Conservation (phyloP, 2,797 vertebrate genomes). For the Melanotaenia pygmaea region DNA sequence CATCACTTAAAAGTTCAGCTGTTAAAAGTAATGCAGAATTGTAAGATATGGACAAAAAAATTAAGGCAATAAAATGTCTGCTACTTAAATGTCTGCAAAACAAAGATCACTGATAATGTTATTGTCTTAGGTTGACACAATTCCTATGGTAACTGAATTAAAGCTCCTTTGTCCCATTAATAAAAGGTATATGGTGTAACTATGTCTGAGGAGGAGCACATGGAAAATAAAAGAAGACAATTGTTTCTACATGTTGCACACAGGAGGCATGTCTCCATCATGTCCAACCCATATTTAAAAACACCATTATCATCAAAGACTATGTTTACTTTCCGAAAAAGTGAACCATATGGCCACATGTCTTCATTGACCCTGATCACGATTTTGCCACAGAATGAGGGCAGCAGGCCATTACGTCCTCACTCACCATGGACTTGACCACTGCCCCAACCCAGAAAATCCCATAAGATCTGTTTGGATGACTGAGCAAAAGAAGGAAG, state of each 20-base stretch:
- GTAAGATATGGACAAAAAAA: slow-evolving; percentile 61
- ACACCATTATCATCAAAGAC: slow-evolving; percentile 48
- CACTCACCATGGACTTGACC: slow-evolving; percentile 56
- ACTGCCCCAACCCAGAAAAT: slow-evolving; percentile 51
- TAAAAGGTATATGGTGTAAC: neutral
- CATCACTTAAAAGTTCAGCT: slow-evolving; percentile 72
- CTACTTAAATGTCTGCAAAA: slow-evolving; percentile 43
- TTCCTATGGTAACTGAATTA: slow-evolving; percentile 2
- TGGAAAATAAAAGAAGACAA: slow-evolving; percentile 2
- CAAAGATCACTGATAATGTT: slow-evolving; percentile 21
- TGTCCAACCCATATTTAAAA: slow-evolving; percentile 53
- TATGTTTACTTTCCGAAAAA: slow-evolving; percentile 50
- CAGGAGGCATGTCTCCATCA: neutral
- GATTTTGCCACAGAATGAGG: slow-evolving; percentile 44
- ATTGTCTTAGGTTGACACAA: neutral
- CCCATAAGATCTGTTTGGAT: slow-evolving; percentile 49
- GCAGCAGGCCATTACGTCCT: slow-evolving; percentile 43
- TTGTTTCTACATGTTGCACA: slow-evolving; percentile 13
- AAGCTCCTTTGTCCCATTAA: neutral
- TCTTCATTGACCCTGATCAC: slow-evolving; percentile 56
- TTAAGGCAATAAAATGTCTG: slow-evolving; percentile 42
- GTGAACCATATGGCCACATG: slow-evolving; percentile 54
- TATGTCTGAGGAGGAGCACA: neutral
- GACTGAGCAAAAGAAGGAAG: slow-evolving; percentile 52
- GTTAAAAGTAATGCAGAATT: slow-evolving; percentile 63